A percentile compares a stretch with the other conserved stretches of the same genome.
Evolutionary conservation across 2,113 vertebrate species (phyloP).

Genomic region (Lethenteron reissneri): DNA sequence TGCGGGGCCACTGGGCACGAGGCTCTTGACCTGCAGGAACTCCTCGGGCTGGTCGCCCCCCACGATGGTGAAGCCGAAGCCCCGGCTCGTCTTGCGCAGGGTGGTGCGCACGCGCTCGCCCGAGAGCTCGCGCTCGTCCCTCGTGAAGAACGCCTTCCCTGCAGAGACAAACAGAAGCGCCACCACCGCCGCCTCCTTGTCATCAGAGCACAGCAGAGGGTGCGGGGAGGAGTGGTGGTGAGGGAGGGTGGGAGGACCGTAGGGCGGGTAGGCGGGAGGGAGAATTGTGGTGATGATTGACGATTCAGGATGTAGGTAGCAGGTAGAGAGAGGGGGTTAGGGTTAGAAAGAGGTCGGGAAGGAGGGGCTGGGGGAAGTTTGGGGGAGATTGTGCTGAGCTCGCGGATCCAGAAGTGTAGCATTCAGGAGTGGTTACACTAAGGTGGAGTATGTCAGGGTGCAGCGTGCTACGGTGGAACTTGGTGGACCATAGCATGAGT

Average conservation of each 20-base stretch:
- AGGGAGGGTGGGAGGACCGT: background rate
- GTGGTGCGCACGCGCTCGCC: constrained; percentile 5
- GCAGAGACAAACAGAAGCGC: constrained; percentile 18
- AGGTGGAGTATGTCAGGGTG: background rate
- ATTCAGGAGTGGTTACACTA: background rate
- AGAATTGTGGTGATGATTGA: background rate
- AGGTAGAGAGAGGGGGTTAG: background rate
- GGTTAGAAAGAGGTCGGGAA: background rate
- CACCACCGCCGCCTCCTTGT: no score
- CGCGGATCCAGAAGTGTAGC: background rate
- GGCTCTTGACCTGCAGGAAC: constrained; percentile 2
- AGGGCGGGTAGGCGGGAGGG: background rate
- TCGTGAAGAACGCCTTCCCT: background rate
- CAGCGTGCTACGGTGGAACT: background rate
- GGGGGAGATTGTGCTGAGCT: background rate
- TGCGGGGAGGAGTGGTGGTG: background rate
- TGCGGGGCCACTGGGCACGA: background rate
- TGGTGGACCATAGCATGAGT: no score
- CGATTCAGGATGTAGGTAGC: background rate
- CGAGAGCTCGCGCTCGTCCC: background rate
- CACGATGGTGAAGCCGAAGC: constrained; percentile 6
- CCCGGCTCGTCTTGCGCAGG: background rate
- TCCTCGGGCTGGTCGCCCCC: constrained; percentile 2
- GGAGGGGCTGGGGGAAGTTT: background rate
- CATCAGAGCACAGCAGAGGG: background rate